Evolutionary conservation across 2,888 invertebrate species (phyloP).

Genomic region (Agriopis marginaria): DNA sequence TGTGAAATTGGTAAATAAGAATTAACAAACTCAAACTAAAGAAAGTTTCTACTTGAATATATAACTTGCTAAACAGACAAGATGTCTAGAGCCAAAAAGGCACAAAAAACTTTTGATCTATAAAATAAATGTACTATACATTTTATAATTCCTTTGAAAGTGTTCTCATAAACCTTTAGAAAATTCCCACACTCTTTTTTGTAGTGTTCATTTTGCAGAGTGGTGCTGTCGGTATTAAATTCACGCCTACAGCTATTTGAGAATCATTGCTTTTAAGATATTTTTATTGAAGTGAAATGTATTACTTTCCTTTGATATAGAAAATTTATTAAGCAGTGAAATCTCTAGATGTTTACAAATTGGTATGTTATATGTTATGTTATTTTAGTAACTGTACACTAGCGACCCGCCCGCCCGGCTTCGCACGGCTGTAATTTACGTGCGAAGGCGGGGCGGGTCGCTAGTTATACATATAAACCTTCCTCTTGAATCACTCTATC

Average conservation of each 20-base stretch:
- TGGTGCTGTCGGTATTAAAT: constrained; percentile 40
- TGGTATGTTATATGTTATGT: not conserved
- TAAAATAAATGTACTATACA: constrained; percentile 25
- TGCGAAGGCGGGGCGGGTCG: no score
- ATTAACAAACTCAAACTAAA: no score
- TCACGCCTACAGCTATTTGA: constrained; percentile 23
- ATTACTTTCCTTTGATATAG: constrained; percentile 13
- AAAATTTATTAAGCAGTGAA: constrained; percentile 1
- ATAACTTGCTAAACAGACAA: not conserved
- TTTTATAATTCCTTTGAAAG: constrained; percentile 1
- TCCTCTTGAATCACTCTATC: no score
- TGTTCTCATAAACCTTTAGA: constrained; percentile 33
- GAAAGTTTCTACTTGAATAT: no score
- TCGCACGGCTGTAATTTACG: no score
- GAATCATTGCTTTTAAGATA: constrained; percentile 19
- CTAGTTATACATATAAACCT: no score
- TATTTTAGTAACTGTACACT: no score
- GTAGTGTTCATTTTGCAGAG: constrained; percentile 41
- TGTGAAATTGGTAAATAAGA: no score
- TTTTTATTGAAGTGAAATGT: constrained; percentile 21
- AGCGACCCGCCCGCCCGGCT: no score
- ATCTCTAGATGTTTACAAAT: not conserved
- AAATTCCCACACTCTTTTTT: constrained; percentile 9
- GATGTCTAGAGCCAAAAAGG: no score
- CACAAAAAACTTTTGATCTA: constrained; percentile 1